Base-by-base conservation (phyloP, 1,140 invertebrate genomes). In the Drosophila athabasca region DNA sequence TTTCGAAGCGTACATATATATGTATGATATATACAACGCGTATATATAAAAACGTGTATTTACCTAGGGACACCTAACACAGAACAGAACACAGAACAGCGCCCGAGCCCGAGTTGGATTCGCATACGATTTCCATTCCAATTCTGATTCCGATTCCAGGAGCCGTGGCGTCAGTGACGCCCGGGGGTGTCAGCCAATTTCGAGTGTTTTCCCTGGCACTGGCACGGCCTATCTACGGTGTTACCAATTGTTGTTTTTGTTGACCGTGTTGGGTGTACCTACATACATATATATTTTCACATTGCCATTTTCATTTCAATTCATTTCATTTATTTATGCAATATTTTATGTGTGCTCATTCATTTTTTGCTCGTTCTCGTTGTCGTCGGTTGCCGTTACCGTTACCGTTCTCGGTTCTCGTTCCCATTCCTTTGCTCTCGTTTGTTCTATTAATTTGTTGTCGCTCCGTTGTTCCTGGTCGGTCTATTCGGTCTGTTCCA, bases 251-350 rank as follows among this genome's bases (percentile, higher is more conserved):
- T 83, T 84, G 67, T 85, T 85, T 62, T 72, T 73, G 58, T 52
- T 64, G 55, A 39, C 35, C 35, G 35, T 39, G 35, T 71, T 67
- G 22, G 72, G 35, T 41, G 31, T 53, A 58, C 46, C 54, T 53
- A 49, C 61, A 46, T 51, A 39, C 51, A 64, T 44, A 24, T 69
- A 52, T 79, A 62, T 87, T 76, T 76, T 73, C 64, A 66, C 81
- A 80, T 84, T 81, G 78, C 82, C 83, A 88, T 87, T 87, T 87
- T 82, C 79, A 88, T 88, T 87, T 87, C 65, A 88, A 87, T 87
- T 87, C 83, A 87, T 87, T 84, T 87, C 70, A 83, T 88, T 87
- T 87, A 87, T 87, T 87, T 87, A 87, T 87, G 83, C 83, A 88
- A 88, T 87, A 79, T 87, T 87, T 87, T 88, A 88, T 88, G 82